Evolutionary conservation across 2,888 invertebrate species (phyloP), one percentile per base, ranked within the genome.

Genomic region (Epistrophe grossulariae): DNA sequence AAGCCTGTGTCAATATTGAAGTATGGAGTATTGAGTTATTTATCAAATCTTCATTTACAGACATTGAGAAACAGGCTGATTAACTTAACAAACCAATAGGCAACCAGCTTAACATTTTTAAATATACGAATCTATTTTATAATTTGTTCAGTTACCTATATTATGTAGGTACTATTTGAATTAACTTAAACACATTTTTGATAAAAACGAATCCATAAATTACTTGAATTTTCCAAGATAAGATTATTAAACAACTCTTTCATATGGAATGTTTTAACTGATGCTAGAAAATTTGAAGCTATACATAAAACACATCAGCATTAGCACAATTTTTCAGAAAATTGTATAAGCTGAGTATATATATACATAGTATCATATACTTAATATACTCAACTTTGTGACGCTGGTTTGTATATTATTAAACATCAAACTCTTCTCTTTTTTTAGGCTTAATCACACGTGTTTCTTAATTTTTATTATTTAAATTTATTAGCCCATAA

Each of bases 401-500:
- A 52, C 28, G 52, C 52, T 52, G 24, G 52, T 52, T 52, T 24
- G 45, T 52, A 13, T n/a, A n/a, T n/a, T n/a, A n/a, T 52, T 52
- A 13, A 28, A 24, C 5, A 11, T 48, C 13, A 52, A 52, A 52
- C 13, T 48, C 2, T 48, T 4, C 10, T 5, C 4, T 50, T 50
- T 11, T 19, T 11, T 3, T 35, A 59, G 38, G 4, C 28, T 38
- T 38, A 60, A 2, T 35, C 50, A 52, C 71, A 68, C 68, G 73
- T 74, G 55, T 59, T 57, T 35, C 3, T 2, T 24, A 24, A 11
- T 79, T 43, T 52, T 35, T n/a, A 74, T 50, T 52, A 7, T 52
- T 62, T 45, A 2, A 17, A 60, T 79, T 74, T 70, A 84, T 79
- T 76, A 57, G 11, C 31, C 43, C 45, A 84, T 79, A 76, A 79